Evolutionary conservation across 2,797 vertebrate species (phyloP).

Genomic region (Anas bernieri): DNA sequence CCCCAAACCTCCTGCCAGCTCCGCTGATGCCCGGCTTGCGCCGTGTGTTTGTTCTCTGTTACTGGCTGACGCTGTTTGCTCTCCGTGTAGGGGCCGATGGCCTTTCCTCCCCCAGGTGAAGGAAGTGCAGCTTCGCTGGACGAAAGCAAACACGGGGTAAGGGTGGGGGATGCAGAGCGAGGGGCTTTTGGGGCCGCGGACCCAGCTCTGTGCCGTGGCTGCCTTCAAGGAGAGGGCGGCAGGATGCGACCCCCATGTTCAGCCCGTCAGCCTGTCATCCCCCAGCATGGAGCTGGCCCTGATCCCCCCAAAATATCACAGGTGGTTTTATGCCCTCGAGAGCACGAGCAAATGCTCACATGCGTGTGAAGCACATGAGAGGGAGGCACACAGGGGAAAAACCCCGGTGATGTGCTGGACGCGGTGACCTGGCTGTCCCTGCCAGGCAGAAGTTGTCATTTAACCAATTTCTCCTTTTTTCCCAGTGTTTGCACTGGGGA

Average conservation of each 20-base stretch:
- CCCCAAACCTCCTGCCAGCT: not conserved
- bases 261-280: not conserved
- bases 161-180: fast-evolving
- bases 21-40: fast-evolving
- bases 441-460: constrained; percentile 42
- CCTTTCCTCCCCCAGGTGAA: not conserved
- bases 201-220: not conserved
- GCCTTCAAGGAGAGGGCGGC: not conserved
- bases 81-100: not conserved
- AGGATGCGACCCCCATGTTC: not conserved
- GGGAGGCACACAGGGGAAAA: not conserved
- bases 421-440: not conserved
- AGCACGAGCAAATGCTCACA: not conserved
- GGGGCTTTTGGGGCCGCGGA: not conserved
- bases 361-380: fast-evolving
- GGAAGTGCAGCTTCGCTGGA: not conserved
- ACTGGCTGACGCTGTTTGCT: not conserved
- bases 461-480: constrained; percentile 2
- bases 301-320: not conserved
- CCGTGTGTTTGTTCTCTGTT: not conserved
- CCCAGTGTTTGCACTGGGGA: constrained; percentile 14
- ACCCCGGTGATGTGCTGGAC: fast-evolving
- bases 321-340: fast-evolving
- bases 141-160: fast-evolving
- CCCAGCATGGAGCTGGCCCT: fast-evolving